phyloP scores from a whole-genome alignment of 1,140 invertebrate species.

The Eurosta solidaginis region DNA sequence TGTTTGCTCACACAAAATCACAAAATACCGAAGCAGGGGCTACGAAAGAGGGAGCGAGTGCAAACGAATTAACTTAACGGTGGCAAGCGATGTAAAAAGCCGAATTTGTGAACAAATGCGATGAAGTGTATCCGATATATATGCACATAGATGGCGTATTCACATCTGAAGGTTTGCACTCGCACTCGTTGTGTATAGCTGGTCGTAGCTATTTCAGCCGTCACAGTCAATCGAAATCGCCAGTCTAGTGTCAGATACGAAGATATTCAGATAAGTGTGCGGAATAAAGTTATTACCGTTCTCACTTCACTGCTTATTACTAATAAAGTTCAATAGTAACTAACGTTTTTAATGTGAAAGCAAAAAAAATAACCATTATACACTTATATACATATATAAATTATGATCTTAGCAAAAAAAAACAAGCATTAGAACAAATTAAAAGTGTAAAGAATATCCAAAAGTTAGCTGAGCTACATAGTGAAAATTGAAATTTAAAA shows the following conservation, averaged over 20 bases:
- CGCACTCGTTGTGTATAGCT: not conserved
- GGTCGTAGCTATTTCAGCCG: conserved; percentile 32
- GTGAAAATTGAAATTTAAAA: not conserved
- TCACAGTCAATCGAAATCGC: conserved; percentile 39
- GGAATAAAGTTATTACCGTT: conserved; percentile 36
- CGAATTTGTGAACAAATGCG: conserved; percentile 1
- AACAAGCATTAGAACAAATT: not conserved
- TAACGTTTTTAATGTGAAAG: not conserved
- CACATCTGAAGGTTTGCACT: not conserved
- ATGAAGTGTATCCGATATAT: conserved; percentile 1
- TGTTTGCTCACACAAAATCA: not conserved
- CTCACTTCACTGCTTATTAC: not conserved
- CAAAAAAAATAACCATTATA: not conserved
- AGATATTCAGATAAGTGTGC: conserved; percentile 55
- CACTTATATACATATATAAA: too few species aligned
- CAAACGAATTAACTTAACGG: not conserved
- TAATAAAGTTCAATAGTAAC: not conserved
- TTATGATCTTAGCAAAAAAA: too few species aligned
- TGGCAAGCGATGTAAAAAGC: not conserved
- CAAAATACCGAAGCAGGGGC: not conserved
- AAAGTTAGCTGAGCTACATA: too few species aligned
- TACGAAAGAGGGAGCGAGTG: not conserved
- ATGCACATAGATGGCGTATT: not conserved
- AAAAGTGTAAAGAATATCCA: not conserved
- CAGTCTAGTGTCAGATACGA: conserved; percentile 56